These are phyloP conservation scores for Lepidothrix coronata DNA, from an alignment of 2,113 vertebrate genomes.

Conservation along the genomic window DNA sequence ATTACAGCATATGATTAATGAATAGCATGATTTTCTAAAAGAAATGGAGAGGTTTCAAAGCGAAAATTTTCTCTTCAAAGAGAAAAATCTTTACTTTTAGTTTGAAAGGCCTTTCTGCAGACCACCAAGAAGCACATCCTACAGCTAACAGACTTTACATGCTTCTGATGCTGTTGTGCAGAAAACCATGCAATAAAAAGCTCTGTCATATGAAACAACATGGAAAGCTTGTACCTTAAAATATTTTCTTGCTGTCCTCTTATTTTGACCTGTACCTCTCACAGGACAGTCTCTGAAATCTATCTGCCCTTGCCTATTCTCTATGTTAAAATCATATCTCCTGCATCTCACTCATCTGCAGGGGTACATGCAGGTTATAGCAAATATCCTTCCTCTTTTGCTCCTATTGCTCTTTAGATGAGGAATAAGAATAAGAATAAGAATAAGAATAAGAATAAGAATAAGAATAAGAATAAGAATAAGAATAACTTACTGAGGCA, in stretches of 20 bases:
- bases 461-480: too few relatives aligned
- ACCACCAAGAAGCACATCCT: not conserved
- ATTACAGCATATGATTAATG: not conserved
- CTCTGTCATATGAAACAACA: not conserved
- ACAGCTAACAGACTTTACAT: not conserved
- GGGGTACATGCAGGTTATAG: not conserved
- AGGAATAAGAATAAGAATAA: not conserved
- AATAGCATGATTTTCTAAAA: not conserved
- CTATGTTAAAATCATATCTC: not conserved
- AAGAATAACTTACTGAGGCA: not conserved
- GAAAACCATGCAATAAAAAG: not conserved
- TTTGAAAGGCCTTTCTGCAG: not conserved
- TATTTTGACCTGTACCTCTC: not conserved
- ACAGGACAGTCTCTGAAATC: not conserved
- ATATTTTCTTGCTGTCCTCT: not conserved
- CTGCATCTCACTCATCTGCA: not conserved
- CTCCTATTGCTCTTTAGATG: not conserved
- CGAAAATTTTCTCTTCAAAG: too few relatives aligned
- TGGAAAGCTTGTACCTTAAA: not conserved
- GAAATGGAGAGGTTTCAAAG: not conserved
- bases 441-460: too few relatives aligned
- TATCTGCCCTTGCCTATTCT: not conserved
- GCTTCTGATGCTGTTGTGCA: not conserved
- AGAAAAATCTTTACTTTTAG: not conserved
- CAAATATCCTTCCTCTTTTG: not conserved